Base-by-base conservation (phyloP, 2,888 invertebrate species). In the Frankliniella fusca region DNA sequence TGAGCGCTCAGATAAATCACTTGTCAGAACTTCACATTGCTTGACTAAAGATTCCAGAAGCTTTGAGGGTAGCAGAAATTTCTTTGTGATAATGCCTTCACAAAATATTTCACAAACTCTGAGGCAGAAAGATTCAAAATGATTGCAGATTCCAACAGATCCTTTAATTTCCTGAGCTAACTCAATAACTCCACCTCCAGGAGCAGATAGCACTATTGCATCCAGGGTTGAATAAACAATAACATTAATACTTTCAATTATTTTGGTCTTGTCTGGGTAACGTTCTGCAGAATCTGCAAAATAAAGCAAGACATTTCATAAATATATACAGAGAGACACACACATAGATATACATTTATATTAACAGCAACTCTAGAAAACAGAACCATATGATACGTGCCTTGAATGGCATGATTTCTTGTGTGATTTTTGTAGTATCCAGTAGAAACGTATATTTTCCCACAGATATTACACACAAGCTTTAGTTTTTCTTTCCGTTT, bases 191-290 rank as follows among this genome's bases (percentile, higher is more conserved):
- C n/a, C n/a, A 20, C 65, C 65, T 20, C 65, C 65, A 3, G 8
- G n/a, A 65, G 65, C 20, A 20, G 65, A 65, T 2, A 65, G 9
- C n/a, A 65, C n/a, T 9, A 65, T 65, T 65, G 15, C n/a, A 15
- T 65, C n/a, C 18, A 65, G n/a, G n/a, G 65, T 65, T 9, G 20
- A n/a, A n/a, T 15, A n/a, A 65, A 65, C 65, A 65, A 65, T 3
- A 10, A 20, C 2, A 2, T n/a, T 65, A 15, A 65, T 20, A 65
- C n/a, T 9, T 20, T 65, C n/a, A 9, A 20, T 15, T 20, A 65
- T 65, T n/a, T 65, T 65, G 20, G 5, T n/a, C 65, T 65, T 65
- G 65, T 65, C n/a, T 65, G 65, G 65, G n/a, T 65, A 65, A 65
- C 65, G 65, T 65, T 65, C 65, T 20, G 54, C 54, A 54, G 54